Percentiles rank a stretch among this genome's conserved stretches.
These are phyloP conservation scores for Stichopus chloronotus DNA, from an alignment of 35 echinoderm and acorn worm species.

Conservation along the genomic window DNA sequence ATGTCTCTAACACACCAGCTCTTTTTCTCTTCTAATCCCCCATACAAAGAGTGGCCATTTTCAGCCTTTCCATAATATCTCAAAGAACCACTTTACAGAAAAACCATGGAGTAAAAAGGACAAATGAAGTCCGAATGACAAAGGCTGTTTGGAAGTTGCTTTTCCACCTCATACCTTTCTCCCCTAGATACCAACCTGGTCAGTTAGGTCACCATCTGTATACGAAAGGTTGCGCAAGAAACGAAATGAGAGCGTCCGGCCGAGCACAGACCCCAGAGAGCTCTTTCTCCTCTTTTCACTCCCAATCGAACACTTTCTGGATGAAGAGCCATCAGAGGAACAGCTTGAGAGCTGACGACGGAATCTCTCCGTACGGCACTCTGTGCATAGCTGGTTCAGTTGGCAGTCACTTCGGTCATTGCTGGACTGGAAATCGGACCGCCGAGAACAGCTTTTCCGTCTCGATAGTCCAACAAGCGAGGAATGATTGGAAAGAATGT, in stretches of 20 bases:
- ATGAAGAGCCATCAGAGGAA: not conserved
- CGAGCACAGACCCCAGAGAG: constrained; percentile 6
- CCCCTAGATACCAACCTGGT: not conserved
- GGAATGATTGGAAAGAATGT: not conserved
- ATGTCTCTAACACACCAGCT: no score
- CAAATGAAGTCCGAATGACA: no score
- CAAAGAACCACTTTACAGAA: no score
- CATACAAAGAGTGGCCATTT: no score
- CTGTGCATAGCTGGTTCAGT: not conserved
- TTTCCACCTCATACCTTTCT: no score
- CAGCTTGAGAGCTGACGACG: constrained; percentile 32
- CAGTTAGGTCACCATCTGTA: not conserved
- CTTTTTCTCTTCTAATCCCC: no score
- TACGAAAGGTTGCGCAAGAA: constrained; percentile 44
- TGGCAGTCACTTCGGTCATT: constrained; percentile 19
- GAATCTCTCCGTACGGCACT: constrained; percentile 23
- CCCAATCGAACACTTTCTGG: not conserved
- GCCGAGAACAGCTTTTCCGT: constrained; percentile 21
- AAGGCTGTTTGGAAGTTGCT: no score
- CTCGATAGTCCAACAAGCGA: not conserved
- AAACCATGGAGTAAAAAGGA: no score
- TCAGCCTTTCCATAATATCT: no score
- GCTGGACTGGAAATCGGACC: constrained; percentile 23
- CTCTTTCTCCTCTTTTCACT: constrained; percentile 34
- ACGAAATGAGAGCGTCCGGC: constrained; percentile 12